Conservation (phyloP, 2,113 vertebrate genomes). For the Cathartes aura region DNA sequence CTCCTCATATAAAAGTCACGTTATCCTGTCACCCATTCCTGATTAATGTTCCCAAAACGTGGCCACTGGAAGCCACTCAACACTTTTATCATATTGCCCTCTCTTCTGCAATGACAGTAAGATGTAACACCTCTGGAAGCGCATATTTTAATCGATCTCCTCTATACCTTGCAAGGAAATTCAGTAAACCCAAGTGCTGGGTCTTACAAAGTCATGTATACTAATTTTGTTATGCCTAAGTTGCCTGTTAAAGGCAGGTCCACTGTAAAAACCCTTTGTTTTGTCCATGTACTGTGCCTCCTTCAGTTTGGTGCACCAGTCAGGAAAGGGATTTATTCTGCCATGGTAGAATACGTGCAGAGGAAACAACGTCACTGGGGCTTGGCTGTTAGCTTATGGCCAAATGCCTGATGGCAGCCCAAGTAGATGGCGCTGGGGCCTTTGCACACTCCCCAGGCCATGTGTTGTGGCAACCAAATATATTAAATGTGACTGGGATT, state of each 20-base stretch:
- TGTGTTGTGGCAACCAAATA: background rate
- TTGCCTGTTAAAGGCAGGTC: background rate
- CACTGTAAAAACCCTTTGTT: background rate
- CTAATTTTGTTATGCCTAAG: background rate
- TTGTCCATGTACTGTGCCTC: background rate
- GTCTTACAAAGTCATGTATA: background rate
- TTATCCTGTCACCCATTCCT: background rate
- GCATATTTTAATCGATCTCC: accelerated
- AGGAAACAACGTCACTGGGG: background rate
- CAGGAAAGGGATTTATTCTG: background rate
- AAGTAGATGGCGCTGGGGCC: background rate
- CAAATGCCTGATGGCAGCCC: background rate
- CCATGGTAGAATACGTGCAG: background rate
- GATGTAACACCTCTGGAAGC: background rate
- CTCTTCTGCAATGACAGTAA: background rate
- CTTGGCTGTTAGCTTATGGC: background rate
- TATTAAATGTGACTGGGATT: background rate
- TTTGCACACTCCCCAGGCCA: background rate
- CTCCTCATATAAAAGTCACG: background rate
- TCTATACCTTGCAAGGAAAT: background rate
- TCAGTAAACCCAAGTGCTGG: background rate
- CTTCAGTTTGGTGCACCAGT: background rate
- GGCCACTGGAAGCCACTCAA: background rate
- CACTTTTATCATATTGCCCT: background rate
- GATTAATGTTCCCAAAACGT: background rate